Base-by-base conservation (phyloP, 30 jellyfish, hydroid and myxozoan genomes). In the Rhopilema esculentum region DNA sequence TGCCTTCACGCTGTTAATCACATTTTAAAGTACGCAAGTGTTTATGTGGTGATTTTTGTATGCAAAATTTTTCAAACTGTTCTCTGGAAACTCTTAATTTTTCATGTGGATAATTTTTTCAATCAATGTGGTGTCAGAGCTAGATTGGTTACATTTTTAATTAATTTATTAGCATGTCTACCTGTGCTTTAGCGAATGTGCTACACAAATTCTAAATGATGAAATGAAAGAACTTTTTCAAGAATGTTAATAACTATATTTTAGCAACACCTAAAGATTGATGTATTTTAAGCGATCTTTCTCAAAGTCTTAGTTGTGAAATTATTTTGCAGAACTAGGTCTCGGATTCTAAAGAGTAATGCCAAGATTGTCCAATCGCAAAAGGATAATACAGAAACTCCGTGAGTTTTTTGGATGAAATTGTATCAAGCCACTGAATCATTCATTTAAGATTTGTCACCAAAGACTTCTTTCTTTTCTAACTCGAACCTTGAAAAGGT, bases 1-100 rank as follows among this genome's bases (percentile, higher is more conserved):
- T 90, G 96, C 24, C 89, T 94, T 17, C 99, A 94, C 73, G 97
- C 97, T 29, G 92, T 94, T n/a, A 94, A 94, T 69, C 99, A 94
- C 72, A 66, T 94, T 27, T 51, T 89, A n/a, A 94, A 90, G 98
- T 82, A 77, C 50, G 93, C 61, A 15, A 21, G 12, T 27, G 57
- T 40, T 40, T 40, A 2, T 40, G 12, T 40, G 9, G 6, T 40
- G 57, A 40, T 40, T 12, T 2, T 6, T 2, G 12, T 2, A 12
- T 40, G 9, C 12, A 40, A 40, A 2, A 12, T 40, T 12, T 40
- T 28, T 72, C 26, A 23, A 21, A 8, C 0, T 21, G 4, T 27
- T 71, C 2, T 27, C 23, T 20, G 1, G 15, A 4, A n/a, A 4
- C 17, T 24, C 64, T 68, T 0, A 20, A 27, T 17, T 23, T 27